Percentiles rank a stretch among this genome's conserved stretches.
Evolutionary conservation across 2,797 vertebrate species (phyloP).

Genomic region (Lemur catta): DNA sequence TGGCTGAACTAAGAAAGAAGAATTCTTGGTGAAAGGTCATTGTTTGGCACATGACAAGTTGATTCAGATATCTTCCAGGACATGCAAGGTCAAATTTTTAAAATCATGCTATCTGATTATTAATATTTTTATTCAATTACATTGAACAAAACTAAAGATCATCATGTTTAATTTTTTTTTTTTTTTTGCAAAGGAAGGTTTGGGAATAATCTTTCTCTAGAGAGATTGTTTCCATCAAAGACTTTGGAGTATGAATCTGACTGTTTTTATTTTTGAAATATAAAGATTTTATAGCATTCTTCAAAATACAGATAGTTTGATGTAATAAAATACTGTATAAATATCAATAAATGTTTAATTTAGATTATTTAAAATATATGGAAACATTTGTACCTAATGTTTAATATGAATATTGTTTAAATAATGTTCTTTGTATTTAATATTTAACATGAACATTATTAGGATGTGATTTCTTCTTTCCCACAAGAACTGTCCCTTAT

Average conservation of each 20-base stretch:
- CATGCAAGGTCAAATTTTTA: neutral
- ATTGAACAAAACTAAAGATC: slow-evolving; percentile 14
- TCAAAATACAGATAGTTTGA: neutral
- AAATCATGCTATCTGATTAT: neutral
- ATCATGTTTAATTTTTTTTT: neutral
- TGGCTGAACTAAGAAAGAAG: neutral
- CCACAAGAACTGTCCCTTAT: neutral
- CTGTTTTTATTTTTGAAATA: slow-evolving; percentile 39
- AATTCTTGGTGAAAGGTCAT: neutral
- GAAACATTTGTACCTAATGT: neutral
- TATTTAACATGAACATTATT: slow-evolving; percentile 22
- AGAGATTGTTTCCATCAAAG: slow-evolving; percentile 21
- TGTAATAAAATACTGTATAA: slow-evolving; percentile 15
- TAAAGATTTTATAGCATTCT: neutral
- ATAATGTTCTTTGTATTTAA: neutral
- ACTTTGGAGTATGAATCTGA: neutral
- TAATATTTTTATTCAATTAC: neutral
- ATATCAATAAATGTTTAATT: neutral
- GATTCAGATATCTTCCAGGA: neutral
- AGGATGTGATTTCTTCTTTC: slow-evolving; percentile 37
- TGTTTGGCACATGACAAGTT: neutral
- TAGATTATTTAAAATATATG: slow-evolving; percentile 16
- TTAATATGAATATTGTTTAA: slow-evolving; percentile 4
- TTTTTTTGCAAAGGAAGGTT: neutral
- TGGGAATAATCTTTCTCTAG: neutral